phyloP scores from a whole-genome alignment of 2,888 invertebrate species.

The Agrotis clavis region DNA sequence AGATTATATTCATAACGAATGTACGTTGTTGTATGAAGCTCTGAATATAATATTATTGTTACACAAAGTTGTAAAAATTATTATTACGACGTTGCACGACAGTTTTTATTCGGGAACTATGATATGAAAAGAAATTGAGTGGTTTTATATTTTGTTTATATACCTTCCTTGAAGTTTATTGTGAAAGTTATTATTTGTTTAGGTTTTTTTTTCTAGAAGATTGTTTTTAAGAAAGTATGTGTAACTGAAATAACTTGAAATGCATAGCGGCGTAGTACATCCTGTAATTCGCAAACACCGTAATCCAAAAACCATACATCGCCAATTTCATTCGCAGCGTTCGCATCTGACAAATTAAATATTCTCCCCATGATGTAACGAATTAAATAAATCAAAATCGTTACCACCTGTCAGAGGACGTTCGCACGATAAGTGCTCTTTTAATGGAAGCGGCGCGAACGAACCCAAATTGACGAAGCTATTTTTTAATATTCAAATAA shows the following conservation, averaged over 20 bases:
- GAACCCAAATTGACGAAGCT: conserved; percentile 62
- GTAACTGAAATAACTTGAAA: background rate
- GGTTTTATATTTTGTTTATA: conserved; percentile 58
- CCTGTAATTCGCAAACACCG: conserved; percentile 7
- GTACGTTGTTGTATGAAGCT: conserved; percentile 69
- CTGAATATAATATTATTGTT: conserved; percentile 69
- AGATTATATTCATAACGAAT: conserved; percentile 75
- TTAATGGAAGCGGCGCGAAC: conserved; percentile 70
- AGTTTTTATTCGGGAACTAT: conserved; percentile 66
- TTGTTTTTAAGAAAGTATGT: background rate
- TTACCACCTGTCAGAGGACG: conserved; percentile 71
- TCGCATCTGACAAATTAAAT: conserved; percentile 71
- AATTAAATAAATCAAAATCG: conserved; percentile 77
- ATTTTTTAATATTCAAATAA: conserved; percentile 62
- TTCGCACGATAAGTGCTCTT: conserved; percentile 72
- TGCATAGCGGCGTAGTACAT: background rate
- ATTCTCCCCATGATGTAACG: conserved; percentile 69
- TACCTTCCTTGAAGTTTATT: conserved; percentile 40
- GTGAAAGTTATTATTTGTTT: conserved; percentile 18
- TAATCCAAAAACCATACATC: conserved; percentile 39
- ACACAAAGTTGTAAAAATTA: conserved; percentile 71
- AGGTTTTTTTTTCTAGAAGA: background rate
- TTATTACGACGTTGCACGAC: conserved; percentile 65
- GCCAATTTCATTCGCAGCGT: conserved; percentile 54
- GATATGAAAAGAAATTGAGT: conserved; percentile 57